Conservation (phyloP, 2,113 vertebrate genomes). For the Pangasianodon gigas region DNA sequence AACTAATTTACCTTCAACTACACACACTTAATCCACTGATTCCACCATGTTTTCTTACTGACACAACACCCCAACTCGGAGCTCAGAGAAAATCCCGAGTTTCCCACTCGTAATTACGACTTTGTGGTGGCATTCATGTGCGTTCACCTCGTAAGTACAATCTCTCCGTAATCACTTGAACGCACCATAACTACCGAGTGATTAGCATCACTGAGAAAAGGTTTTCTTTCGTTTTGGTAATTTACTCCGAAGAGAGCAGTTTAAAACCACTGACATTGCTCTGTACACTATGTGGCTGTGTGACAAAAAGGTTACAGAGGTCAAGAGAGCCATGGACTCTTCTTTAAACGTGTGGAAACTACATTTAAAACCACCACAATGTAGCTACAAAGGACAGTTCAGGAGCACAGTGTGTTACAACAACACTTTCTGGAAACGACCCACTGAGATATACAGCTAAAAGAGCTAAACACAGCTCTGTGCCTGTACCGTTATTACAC, state of each 20-base stretch:
- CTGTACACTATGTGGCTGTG: background rate
- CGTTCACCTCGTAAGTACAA: no score
- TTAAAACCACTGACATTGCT: background rate
- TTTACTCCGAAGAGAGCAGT: background rate
- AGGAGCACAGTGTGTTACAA: background rate
- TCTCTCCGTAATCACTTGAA: no score
- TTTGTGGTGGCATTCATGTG: no score
- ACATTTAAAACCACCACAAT: background rate
- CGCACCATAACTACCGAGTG: background rate
- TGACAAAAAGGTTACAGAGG: background rate
- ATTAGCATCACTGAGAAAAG: background rate
- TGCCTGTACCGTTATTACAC: background rate
- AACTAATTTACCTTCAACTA: no score
- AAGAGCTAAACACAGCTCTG: background rate
- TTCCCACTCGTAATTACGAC: no score
- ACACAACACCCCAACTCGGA: no score
- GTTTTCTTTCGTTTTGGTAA: background rate
- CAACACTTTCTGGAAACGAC: slow-evolving; percentile 38
- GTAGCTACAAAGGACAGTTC: background rate
- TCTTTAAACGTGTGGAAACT: slow-evolving; percentile 36
- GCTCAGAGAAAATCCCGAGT: no score
- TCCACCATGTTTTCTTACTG: no score
- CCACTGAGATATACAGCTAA: slow-evolving; percentile 4
- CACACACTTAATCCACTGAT: no score
- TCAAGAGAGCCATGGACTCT: background rate